Evolutionary conservation across 2,113 vertebrate genomes (phyloP), one percentile per base, ranked within the genome.

Genomic region (Nanorana parkeri): DNA sequence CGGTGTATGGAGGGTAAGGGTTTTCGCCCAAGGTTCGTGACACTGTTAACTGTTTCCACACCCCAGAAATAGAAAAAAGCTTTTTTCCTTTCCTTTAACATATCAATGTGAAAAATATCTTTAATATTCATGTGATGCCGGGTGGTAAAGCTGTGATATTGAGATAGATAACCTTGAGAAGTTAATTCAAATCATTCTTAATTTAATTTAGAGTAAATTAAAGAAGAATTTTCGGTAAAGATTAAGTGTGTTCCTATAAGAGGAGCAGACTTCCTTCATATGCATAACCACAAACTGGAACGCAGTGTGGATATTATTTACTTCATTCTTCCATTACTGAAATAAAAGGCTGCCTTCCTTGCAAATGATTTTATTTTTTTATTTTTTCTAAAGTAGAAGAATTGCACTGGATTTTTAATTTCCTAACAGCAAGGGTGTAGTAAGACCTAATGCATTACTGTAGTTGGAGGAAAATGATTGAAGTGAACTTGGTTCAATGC

Each of bases 201-300:
- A 74, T 74, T 60, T 74, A 21, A 61, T 74, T 74, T 58, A 74
- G 72, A 74, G 55, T 60, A 60, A 74, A 74, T 74, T 74, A 74
- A 74, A 74, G 55, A 36, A n/a, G 54, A 74, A 74, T 74, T 74
- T 74, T 74, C 72, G 72, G 72, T 74, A 74, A 74, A 74, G 72
- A 74, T 60, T 60, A 74, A 74, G 55, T 74, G 17, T 60, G 55
- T 74, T 74, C 72, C 60, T 74, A 56, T 60, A 74, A 41, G 55
- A 36, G 55, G 72, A 61, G 58, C 55, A 41, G 55, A 41, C 72
- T 36, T 24, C 72, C 72, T 58, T 74, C 55, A 74, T 74, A 32
- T 74, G 55, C 72, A 74, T 74, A 60, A 74, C 72, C 72, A 74
- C 72, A 74, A 74, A 3, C 72, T 74, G 72, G 72, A 74, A 58